Evolutionary conservation across 1,140 invertebrate genomes (phyloP).

Genomic region (Cydia strobilella): DNA sequence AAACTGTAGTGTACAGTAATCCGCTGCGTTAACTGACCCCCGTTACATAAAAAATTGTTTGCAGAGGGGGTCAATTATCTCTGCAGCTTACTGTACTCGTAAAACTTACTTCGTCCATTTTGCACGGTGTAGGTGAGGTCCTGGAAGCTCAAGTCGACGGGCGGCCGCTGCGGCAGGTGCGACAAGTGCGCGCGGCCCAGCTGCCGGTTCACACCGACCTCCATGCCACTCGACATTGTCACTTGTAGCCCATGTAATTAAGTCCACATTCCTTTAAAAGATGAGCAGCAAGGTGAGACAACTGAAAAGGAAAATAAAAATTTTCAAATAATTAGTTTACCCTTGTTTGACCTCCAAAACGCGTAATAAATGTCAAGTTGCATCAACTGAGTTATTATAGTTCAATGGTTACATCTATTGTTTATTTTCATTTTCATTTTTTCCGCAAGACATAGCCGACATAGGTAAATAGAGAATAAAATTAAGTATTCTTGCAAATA

Average conservation of each 20-base stretch:
- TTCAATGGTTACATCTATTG: too few species aligned
- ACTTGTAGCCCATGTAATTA: not conserved
- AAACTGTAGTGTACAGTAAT: too few species aligned
- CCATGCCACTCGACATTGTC: constrained; percentile 37
- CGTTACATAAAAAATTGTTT: too few species aligned
- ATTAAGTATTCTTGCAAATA: too few species aligned
- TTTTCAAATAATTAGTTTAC: not conserved
- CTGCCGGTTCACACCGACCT: constrained; percentile 41
- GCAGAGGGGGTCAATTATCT: too few species aligned
- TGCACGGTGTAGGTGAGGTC: constrained; percentile 85
- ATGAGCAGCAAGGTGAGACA: not conserved
- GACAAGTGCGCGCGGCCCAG: constrained; percentile 73
- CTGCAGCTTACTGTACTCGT: too few species aligned
- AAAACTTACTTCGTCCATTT: too few species aligned
- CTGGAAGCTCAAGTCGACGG: constrained; percentile 87
- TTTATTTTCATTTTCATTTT: too few species aligned
- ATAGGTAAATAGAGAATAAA: too few species aligned
- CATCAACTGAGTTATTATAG: too few species aligned
- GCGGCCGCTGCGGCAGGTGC: constrained; percentile 82
- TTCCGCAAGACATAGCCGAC: too few species aligned
- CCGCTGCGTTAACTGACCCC: too few species aligned
- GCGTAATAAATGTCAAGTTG: not conserved
- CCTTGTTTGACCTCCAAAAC: not conserved
- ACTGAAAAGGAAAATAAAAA: not conserved
- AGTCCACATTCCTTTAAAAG: constrained; percentile 2